A percentile compares a stretch with the other conserved stretches of the same genome.
Conservation (phyloP, 2,888 invertebrate species). For the Parnassius apollo region DNA sequence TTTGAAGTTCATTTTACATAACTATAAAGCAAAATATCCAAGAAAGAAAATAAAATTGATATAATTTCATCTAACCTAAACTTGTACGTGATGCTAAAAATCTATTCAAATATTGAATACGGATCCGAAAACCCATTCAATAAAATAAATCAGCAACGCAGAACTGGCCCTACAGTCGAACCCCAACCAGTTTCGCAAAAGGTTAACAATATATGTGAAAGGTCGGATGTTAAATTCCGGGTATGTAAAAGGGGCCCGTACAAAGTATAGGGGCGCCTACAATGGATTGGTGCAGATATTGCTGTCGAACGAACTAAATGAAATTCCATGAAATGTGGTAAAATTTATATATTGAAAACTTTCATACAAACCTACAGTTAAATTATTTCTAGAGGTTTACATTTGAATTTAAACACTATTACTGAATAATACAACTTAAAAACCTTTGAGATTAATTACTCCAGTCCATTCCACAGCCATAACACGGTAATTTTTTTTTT, state of each 20-base stretch:
- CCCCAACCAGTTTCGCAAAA: slow-evolving; percentile 46
- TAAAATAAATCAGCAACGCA: slow-evolving; percentile 28
- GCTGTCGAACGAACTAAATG: slow-evolving; percentile 25
- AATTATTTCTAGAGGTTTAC: slow-evolving; percentile 16
- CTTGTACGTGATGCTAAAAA: slow-evolving; percentile 11
- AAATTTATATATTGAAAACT: slow-evolving; percentile 28
- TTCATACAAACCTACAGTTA: slow-evolving; percentile 24
- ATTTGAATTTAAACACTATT: slow-evolving; percentile 16
- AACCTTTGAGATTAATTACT: slow-evolving; percentile 20
- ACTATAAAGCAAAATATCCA: not conserved
- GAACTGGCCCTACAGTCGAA: slow-evolving; percentile 34
- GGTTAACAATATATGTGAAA: slow-evolving; percentile 51
- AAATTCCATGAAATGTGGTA: slow-evolving; percentile 27
- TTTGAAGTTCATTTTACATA: too few species aligned
- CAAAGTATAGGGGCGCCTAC: slow-evolving; percentile 35
- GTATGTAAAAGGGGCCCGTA: slow-evolving; percentile 45
- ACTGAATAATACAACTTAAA: slow-evolving; percentile 22
- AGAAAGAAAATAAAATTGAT: slow-evolving; percentile 10
- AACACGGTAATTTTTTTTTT: slow-evolving; percentile 16
- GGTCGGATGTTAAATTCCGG: slow-evolving; percentile 51
- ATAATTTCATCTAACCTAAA: slow-evolving; percentile 1
- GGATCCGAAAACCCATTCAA: slow-evolving; percentile 23
- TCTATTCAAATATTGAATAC: slow-evolving; percentile 23
- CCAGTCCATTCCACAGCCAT: slow-evolving; percentile 25
- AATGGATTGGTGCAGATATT: slow-evolving; percentile 26